Conservation (phyloP, 2,888 invertebrate species). For the Seladonia tumulorum region DNA sequence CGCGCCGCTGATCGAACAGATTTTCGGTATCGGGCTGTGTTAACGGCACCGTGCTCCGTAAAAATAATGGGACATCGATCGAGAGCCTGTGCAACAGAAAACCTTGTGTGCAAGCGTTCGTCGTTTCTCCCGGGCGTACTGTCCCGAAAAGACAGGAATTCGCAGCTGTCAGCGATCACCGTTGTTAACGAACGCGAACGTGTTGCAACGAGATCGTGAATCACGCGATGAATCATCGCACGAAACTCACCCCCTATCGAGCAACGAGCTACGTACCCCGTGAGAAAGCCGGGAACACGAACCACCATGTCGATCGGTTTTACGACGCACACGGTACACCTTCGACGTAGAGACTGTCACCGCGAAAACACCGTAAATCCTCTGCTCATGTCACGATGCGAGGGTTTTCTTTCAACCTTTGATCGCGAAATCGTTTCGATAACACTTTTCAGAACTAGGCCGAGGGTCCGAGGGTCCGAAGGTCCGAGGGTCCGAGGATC, state of each 20-base stretch:
- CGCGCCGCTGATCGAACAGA: background rate
- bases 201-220: slow-evolving; percentile 27
- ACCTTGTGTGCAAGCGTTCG: background rate
- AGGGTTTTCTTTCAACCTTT: background rate
- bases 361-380: background rate
- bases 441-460: background rate
- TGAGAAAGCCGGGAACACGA: slow-evolving; percentile 82
- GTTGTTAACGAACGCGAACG: slow-evolving; percentile 18
- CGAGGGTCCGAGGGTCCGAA: background rate
- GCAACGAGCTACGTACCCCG: slow-evolving; percentile 79
- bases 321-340: background rate
- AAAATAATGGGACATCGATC: background rate
- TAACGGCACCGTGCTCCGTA: background rate
- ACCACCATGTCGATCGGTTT: slow-evolving; percentile 78
- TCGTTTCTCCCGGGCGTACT: background rate
- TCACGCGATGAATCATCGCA: slow-evolving; percentile 49
- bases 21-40: background rate
- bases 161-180: slow-evolving; percentile 49
- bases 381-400: background rate
- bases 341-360: background rate
- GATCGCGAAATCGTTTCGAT: background rate
- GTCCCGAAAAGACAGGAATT: background rate
- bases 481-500: background rate
- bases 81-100: background rate
- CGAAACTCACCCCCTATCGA: slow-evolving; percentile 50